A percentile compares a stretch with the other conserved stretches of the same genome.
Evolutionary conservation across 2,113 vertebrate genomes (phyloP).

Genomic region (Platycercus adscitus): DNA sequence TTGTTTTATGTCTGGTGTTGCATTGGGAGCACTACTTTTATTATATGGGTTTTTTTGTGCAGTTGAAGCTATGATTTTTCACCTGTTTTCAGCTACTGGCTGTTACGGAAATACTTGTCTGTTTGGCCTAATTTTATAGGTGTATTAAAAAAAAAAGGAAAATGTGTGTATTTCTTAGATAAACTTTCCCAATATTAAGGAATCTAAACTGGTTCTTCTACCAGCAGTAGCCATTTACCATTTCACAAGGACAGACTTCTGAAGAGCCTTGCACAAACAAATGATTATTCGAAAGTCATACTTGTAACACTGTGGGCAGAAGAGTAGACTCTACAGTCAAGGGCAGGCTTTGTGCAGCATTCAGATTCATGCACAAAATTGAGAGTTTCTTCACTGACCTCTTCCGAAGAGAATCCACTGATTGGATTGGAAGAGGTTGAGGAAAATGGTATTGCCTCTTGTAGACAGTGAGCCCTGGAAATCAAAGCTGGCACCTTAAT

Average conservation of each 20-base stretch:
- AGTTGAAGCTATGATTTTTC: not conserved
- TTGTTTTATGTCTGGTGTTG: not conserved
- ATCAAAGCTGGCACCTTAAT: not conserved
- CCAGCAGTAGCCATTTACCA: not conserved
- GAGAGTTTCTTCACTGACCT: not conserved
- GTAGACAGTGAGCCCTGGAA: not conserved
- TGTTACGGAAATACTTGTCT: not conserved
- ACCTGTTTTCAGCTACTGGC: not conserved
- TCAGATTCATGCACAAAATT: not conserved
- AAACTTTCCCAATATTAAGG: not conserved
- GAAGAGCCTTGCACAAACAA: not conserved
- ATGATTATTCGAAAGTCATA: not conserved
- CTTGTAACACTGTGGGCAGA: not conserved
- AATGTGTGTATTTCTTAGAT: not conserved
- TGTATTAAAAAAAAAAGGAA: not conserved
- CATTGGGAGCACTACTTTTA: not conserved
- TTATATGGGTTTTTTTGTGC: rapidly evolving
- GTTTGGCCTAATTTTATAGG: not conserved
- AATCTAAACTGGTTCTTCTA: not conserved
- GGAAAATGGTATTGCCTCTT: not conserved
- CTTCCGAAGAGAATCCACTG: not conserved
- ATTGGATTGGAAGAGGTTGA: not conserved
- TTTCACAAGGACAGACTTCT: not conserved
- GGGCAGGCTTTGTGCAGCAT: not conserved
- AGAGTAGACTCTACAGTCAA: not conserved